Base-by-base conservation (phyloP, 2,888 invertebrate species). In the Sepioteuthis lessoniana region DNA sequence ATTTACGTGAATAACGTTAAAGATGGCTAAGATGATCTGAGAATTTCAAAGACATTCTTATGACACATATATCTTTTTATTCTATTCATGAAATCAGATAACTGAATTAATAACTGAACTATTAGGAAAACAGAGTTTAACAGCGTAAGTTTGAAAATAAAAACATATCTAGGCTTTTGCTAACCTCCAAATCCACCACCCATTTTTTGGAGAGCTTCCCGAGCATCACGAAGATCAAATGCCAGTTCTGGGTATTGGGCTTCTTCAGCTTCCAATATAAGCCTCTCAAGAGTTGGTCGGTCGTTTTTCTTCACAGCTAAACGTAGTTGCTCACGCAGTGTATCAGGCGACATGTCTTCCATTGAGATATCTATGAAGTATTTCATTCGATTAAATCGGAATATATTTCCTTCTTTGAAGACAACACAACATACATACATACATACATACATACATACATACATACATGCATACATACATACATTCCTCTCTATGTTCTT, bases 201-300 rank as follows among this genome's bases (percentile, higher is more conserved):
- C 42, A 91, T 42, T n/a, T 37, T 91, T 91, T 35, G 38, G 10
- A 91, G 91, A 28, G 42, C 91, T 91, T 91, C 91, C n/a, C 91
- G 37, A 8, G 91, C 91, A 28, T 42, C 42, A 4, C 16, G 35
- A 10, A 91, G 31, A 19, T 91, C 91, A 91, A 42, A 19, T 37
- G 35, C 37, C n/a, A 91, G 91, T 37, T 91, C 91, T 38, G 91
- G 91, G 31, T 91, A 91, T 21, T 42, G 38, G 37, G 91, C 37
- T 37, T 19, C 31, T 38, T 91, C 91, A 21, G 38, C 37, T 7
- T 38, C 38, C 37, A 37, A 42, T 3, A 91, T 91, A 37, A 38
- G 38, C 31, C 37, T 91, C 38, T 91, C 91, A 28, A 91, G 42
- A n/a, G 38, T 13, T 35, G 37, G 25, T 91, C 91, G 35, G 37